Percentiles rank a stretch among this genome's conserved stretches.
These are phyloP conservation scores for Steinernema scapterisci DNA, from an alignment of 2,888 invertebrate species.

Conservation along the genomic window DNA sequence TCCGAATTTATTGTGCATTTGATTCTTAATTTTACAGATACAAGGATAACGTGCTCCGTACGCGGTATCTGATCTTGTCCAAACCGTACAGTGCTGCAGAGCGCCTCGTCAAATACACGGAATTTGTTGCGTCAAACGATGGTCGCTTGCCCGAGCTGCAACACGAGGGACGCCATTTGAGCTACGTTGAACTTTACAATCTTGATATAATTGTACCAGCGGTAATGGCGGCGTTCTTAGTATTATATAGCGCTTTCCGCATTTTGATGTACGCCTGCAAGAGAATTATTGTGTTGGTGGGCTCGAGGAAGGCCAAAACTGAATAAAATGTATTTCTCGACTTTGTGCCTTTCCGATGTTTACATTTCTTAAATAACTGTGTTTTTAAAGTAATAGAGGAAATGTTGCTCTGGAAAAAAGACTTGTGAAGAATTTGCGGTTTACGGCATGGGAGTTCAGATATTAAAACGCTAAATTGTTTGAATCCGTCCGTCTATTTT, in stretches of 20 bases:
- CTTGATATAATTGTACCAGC: slow-evolving; percentile 21
- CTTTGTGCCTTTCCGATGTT: no score
- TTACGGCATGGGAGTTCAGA: no score
- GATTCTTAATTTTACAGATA: background rate
- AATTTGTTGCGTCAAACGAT: slow-evolving; percentile 25
- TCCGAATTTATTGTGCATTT: background rate
- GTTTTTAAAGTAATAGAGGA: no score
- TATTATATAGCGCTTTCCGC: background rate
- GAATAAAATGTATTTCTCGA: no score
- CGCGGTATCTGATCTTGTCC: background rate
- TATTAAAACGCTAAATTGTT: no score
- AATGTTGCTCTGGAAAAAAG: no score
- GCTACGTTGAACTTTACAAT: slow-evolving; percentile 28
- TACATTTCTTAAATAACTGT: no score
- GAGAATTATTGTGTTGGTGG: background rate
- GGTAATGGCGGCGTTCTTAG: background rate
- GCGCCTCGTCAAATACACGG: slow-evolving; percentile 29
- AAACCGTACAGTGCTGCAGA: slow-evolving; percentile 19
- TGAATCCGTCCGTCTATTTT: no score
- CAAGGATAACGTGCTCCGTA: background rate
- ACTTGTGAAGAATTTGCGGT: no score
- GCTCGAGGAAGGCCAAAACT: background rate
- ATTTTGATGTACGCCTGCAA: background rate
- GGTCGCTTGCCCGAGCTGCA: slow-evolving; percentile 35
- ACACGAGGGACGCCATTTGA: slow-evolving; percentile 19